Conservation (phyloP, 2,888 invertebrate species). For the Ariolimax columbianus region DNA sequence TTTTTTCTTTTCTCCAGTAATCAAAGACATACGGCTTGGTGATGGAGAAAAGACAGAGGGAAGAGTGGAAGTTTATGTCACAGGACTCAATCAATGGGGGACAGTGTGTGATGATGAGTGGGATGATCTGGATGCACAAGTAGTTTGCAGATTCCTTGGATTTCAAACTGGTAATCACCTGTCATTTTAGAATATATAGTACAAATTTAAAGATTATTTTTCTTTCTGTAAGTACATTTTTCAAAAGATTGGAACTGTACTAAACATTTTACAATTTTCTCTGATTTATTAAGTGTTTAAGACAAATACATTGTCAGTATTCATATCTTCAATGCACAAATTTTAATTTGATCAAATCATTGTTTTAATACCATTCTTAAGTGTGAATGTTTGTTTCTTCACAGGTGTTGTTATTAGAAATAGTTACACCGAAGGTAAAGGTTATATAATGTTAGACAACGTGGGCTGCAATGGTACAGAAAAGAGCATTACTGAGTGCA, state of each 20-base stretch:
- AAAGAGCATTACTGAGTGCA: constrained; percentile 51
- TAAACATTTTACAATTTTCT: too few relatives aligned
- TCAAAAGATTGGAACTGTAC: too few relatives aligned
- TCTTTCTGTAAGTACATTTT: too few relatives aligned
- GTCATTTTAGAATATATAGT: not conserved
- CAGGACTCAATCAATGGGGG: constrained; percentile 69
- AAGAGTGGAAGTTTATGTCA: constrained; percentile 83
- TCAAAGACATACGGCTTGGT: constrained; percentile 82
- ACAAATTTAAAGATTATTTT: not conserved
- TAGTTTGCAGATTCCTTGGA: constrained; percentile 68
- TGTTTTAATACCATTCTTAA: too few relatives aligned
- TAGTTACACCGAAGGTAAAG: constrained; percentile 37
- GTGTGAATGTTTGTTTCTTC: not conserved
- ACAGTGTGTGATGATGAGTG: constrained; percentile 73
- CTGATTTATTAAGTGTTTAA: too few relatives aligned
- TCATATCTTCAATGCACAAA: not conserved
- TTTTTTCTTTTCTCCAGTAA: constrained; percentile 55
- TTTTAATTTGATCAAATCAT: too few relatives aligned
- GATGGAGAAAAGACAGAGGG: constrained; percentile 77
- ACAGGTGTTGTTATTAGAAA: constrained; percentile 21
- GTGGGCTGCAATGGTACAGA: constrained; percentile 59
- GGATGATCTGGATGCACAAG: constrained; percentile 68
- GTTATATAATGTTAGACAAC: constrained; percentile 62
- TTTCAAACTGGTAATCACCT: constrained; percentile 60
- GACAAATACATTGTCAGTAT: too few relatives aligned